Evolutionary conservation across 2,797 vertebrate species (phyloP).

Genomic region (Macropus fuliginosus): DNA sequence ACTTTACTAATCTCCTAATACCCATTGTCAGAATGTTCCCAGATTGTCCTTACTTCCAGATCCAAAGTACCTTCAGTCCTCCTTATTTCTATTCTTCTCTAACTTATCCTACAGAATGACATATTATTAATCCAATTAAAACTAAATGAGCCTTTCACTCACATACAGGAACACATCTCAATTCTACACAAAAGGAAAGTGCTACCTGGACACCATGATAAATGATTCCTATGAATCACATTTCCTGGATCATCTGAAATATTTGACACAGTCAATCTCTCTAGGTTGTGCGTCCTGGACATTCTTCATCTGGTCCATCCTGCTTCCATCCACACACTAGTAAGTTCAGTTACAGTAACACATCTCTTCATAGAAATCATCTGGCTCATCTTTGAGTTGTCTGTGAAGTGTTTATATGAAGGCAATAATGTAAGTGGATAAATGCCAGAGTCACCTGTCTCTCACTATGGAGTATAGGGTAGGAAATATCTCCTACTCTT

Average conservation of each 20-base stretch:
- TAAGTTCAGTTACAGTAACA: neutral
- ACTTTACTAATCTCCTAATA: neutral
- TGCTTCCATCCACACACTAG: neutral
- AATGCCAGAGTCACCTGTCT: neutral
- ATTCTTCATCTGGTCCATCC: neutral
- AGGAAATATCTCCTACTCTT: neutral
- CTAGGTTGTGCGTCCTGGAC: neutral
- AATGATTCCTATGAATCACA: conserved; percentile 57
- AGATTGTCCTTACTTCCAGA: neutral
- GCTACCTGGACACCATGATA: conserved; percentile 68
- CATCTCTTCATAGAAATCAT: neutral
- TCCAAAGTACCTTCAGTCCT: neutral
- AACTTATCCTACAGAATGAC: conserved; percentile 6
- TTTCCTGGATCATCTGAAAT: neutral
- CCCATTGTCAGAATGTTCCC: neutral
- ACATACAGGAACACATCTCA: conserved; percentile 50
- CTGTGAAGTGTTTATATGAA: neutral
- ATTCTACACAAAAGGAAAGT: conserved; percentile 66
- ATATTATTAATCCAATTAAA: conserved; percentile 64
- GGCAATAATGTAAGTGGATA: neutral
- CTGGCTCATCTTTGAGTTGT: neutral
- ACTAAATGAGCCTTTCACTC: conserved; percentile 72
- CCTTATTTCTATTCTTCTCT: neutral
- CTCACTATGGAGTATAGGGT: neutral
- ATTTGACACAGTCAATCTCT: neutral